Conservation (phyloP, 1,140 invertebrate genomes). For the Myzus persicae region DNA sequence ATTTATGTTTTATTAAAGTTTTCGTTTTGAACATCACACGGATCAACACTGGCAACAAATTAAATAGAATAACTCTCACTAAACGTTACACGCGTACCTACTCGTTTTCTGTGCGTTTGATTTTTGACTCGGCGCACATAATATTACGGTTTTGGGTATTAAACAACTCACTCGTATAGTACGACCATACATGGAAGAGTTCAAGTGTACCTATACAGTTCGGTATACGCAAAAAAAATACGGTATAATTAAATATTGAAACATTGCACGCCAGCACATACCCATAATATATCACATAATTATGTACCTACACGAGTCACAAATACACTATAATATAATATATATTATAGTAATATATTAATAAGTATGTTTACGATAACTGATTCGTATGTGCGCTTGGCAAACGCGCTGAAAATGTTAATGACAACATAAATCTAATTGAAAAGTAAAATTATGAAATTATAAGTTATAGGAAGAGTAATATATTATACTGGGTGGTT, state of each 20-base stretch:
- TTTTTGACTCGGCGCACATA: background rate
- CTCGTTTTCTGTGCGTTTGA: background rate
- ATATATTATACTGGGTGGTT: background rate
- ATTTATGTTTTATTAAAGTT: background rate
- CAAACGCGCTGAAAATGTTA: background rate
- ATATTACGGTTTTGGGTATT: background rate
- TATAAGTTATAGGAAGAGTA: slow-evolving; percentile 10
- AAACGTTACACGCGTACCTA: background rate
- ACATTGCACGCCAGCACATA: background rate
- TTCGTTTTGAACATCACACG: background rate
- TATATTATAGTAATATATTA: too few species aligned
- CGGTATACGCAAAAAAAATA: background rate
- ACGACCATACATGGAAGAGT: too few species aligned
- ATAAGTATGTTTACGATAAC: background rate
- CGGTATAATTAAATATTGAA: background rate
- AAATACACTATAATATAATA: background rate
- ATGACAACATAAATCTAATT: background rate
- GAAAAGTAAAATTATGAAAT: background rate
- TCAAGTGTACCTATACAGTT: background rate
- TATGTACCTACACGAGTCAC: background rate
- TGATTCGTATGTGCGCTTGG: background rate
- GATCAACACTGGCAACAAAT: too few species aligned
- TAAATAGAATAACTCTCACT: too few species aligned
- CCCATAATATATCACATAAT: background rate
- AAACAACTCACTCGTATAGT: too few species aligned